A percentile compares a stretch with the other conserved stretches of the same genome.
Evolutionary conservation across 1,140 invertebrate genomes (phyloP).

Genomic region (Brachystomella parvula): DNA sequence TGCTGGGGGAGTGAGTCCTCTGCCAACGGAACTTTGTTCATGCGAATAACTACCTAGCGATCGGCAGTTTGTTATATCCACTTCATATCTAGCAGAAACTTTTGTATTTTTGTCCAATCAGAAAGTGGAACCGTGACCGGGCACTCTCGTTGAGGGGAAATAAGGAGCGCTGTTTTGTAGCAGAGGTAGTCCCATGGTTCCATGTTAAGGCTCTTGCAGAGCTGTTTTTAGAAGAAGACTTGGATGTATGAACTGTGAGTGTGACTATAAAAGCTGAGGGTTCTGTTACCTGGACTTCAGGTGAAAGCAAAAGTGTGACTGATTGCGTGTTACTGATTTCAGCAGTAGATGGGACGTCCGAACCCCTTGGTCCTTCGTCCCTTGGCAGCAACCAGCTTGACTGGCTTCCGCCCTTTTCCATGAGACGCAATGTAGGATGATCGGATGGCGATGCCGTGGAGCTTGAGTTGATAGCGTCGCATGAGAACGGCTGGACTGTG

Average conservation of each 20-base stretch:
- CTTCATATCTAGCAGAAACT: conserved; percentile 3
- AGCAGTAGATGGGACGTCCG: conserved; percentile 37
- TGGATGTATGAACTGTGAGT: no score
- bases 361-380: conserved; percentile 37
- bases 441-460: conserved; percentile 33
- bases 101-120: conserved; percentile 5
- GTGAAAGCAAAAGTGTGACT: conserved; percentile 20
- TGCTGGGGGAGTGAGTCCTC: no score
- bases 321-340: conserved; percentile 21
- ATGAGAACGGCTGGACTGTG: conserved; percentile 52
- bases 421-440: conserved; percentile 27
- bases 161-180: neutral
- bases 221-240: no score
- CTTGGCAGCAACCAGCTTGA: conserved; percentile 17
- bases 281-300: conserved; percentile 26
- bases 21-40: no score
- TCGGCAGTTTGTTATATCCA: conserved; percentile 3
- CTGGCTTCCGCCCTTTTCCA: conserved; percentile 21
- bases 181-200: neutral
- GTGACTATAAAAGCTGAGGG: neutral
- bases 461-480: conserved; percentile 35
- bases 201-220: neutral
- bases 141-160: neutral
- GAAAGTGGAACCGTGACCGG: neutral
- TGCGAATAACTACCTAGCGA: no score